Conservation (phyloP, 2,797 vertebrate species). For the Glossophaga mutica region DNA sequence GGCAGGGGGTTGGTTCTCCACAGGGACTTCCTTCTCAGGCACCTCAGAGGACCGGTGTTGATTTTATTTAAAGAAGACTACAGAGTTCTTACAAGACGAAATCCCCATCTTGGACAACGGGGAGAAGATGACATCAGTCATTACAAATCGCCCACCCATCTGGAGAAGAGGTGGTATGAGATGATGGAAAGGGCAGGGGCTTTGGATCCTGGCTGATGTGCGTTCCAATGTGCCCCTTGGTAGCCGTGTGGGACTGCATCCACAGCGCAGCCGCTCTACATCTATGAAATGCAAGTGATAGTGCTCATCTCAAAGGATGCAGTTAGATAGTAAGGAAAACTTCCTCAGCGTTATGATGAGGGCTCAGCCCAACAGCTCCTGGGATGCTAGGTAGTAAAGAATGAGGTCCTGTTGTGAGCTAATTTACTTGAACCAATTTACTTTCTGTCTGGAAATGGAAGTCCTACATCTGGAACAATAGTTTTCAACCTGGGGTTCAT, state of each 20-base stretch:
- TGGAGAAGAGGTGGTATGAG: neutral
- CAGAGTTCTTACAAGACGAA: neutral
- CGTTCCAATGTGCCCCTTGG: neutral
- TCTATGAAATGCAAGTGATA: neutral
- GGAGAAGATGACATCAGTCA: neutral
- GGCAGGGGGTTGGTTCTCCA: constrained; percentile 4
- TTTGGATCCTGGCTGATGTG: neutral
- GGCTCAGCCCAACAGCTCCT: neutral
- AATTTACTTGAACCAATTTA: neutral
- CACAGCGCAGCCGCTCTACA: fast-evolving
- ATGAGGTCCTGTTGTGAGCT: neutral
- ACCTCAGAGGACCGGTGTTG: neutral
- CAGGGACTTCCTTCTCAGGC: neutral
- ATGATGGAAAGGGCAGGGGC: no score
- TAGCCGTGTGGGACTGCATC: neutral
- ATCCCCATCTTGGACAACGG: neutral
- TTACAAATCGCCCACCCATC: fast-evolving
- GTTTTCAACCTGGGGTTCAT: neutral
- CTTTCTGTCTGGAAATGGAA: neutral
- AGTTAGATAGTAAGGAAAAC: neutral
- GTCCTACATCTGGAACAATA: neutral
- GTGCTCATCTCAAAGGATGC: neutral
- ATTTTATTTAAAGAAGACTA: neutral
- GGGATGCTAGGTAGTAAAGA: neutral
- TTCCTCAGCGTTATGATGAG: neutral